Base-by-base conservation (phyloP, 2,888 invertebrate species). In the Dascillus cervinus region DNA sequence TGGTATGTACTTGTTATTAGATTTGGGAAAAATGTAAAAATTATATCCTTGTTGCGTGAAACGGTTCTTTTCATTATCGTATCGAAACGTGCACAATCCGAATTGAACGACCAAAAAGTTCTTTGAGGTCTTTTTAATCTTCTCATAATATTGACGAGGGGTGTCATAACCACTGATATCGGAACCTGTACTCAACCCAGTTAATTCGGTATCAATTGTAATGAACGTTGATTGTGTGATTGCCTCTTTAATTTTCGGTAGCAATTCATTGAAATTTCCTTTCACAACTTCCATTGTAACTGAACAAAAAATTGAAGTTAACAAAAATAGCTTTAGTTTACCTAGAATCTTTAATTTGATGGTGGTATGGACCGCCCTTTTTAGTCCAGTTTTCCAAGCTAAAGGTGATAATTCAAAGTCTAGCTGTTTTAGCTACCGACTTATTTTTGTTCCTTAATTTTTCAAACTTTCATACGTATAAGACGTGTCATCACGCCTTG, bases 121-220 rank as follows among this genome's bases (percentile, higher is more conserved):
- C 45, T 72, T 70, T 3, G 75, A 73, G 13, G 75, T 77, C 9
- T 66, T 65, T 32, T 70, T 56, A 3, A 77, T 51, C 42, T 77
- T 77, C 11, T 62, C 51, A 47, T 81, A 84, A 56, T 81, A 82
- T 34, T 80, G 75, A 25, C 70, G 60, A 1, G 79, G 80, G 2
- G 81, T 76, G 59, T 88, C 87, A 54, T 81, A 87, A 13, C 73
- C 61, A 42, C 71, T 72, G 4, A 75, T 71, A 24, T 73, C 72
- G 17, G 70, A 67, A 1, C 72, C 73, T 26, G 67, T 67, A 53
- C 74, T 71, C 14, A 86, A 57, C 11, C 89, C 91, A 11, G 87
- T 87, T 51, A 90, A 83, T 66, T 91, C 91, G 13, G 81, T 75
- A 65, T 91, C 91, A 43, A 90, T 78, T 2, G 79, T 72, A 33